Conservation (phyloP, 2,797 vertebrate species). For the Falco rusticolus region DNA sequence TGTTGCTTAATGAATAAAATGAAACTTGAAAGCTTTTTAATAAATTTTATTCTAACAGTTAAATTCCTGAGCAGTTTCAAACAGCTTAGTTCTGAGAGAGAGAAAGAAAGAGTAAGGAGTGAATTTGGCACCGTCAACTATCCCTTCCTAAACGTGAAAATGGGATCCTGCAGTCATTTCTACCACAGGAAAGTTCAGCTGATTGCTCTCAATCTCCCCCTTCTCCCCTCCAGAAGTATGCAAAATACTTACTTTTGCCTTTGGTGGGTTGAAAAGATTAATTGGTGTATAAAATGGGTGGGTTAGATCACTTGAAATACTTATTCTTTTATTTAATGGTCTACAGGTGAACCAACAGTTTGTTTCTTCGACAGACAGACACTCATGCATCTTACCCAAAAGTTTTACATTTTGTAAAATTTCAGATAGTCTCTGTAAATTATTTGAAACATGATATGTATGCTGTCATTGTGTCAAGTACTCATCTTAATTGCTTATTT, state of each 20-base stretch:
- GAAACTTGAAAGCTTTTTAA: neutral
- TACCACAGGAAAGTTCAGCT: neutral
- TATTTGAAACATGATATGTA: neutral
- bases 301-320: neutral
- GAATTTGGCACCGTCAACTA: neutral
- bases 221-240: neutral
- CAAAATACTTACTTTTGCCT: neutral
- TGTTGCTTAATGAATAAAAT: neutral
- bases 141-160: neutral
- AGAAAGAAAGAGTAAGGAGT: neutral
- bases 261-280: neutral
- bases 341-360: neutral
- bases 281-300: neutral
- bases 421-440: neutral
- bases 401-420: neutral
- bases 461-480: neutral
- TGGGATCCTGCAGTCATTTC: neutral
- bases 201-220: neutral
- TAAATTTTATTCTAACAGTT: neutral
- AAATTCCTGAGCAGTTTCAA: neutral
- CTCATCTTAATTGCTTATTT: neutral
- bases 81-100: neutral
- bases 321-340: neutral
- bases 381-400: neutral
- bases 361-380: neutral